A percentile compares a stretch with the other conserved stretches of the same genome.
These are phyloP conservation scores for Spatulosminthurus flaviceps DNA, from an alignment of 2,888 invertebrate genomes.

Conservation along the genomic window DNA sequence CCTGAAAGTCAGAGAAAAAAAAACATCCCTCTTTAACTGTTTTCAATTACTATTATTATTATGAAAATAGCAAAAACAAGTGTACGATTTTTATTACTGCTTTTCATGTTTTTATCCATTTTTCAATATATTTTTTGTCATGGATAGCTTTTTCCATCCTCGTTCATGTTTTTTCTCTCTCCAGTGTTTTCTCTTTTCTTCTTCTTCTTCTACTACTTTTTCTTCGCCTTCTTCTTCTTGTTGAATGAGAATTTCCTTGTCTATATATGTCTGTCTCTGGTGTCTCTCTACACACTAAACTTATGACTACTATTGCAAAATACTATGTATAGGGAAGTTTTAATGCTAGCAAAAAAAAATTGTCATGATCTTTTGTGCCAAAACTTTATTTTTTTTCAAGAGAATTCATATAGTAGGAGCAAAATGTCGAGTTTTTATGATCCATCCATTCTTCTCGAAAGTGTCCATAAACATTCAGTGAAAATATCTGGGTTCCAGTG, in stretches of 20 bases:
- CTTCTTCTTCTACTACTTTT: no score
- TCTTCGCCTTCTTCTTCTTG: no score
- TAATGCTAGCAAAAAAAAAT: background rate
- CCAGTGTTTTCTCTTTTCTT: no score
- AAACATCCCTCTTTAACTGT: background rate
- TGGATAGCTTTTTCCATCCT: background rate
- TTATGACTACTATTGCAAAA: background rate
- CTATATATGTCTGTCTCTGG: conserved; percentile 20
- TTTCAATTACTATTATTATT: background rate
- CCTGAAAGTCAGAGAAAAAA: background rate
- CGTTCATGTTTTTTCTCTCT: background rate
- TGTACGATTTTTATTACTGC: background rate
- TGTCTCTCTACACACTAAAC: background rate
- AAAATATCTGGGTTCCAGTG: conserved; percentile 9
- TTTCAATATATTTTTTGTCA: background rate
- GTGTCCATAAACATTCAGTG: conserved; percentile 34
- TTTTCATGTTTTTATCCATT: conserved; percentile 3
- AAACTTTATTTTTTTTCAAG: conserved; percentile 15
- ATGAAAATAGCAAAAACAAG: background rate
- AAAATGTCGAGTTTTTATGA: conserved; percentile 6
- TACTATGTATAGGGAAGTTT: background rate
- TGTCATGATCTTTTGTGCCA: conserved; percentile 23
- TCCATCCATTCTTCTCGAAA: conserved; percentile 31
- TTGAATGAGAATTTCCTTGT: background rate
- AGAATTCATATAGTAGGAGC: background rate